Evolutionary conservation across 2,888 invertebrate species (phyloP).

Genomic region (Cantharis flavilabris): DNA sequence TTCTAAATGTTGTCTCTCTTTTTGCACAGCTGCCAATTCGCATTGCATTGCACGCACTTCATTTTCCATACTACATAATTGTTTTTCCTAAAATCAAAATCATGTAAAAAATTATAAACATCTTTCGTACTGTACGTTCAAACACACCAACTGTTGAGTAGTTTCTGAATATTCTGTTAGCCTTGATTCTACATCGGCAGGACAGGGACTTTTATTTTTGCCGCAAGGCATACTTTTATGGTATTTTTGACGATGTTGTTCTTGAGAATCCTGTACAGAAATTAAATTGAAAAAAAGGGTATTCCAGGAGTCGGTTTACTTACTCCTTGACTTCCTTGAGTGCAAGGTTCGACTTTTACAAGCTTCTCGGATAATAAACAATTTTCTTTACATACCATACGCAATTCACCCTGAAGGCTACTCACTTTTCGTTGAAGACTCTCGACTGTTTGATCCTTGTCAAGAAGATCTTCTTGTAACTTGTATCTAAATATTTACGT

Average conservation of each 20-base stretch:
- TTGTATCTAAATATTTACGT: conserved; percentile 58
- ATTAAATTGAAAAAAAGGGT: neutral
- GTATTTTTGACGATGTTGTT: conserved; percentile 13
- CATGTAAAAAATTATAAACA: neutral
- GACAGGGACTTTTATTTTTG: conserved; percentile 51
- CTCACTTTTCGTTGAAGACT: conserved; percentile 65
- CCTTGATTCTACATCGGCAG: conserved; percentile 55
- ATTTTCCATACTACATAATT: conserved; percentile 62
- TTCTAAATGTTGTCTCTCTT: conserved; percentile 59
- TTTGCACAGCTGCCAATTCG: conserved; percentile 58
- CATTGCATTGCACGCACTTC: conserved; percentile 63
- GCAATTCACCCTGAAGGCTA: conserved; percentile 66
- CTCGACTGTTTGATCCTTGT: conserved; percentile 67
- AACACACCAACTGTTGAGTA: conserved; percentile 53
- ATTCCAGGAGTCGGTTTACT: conserved; percentile 4
- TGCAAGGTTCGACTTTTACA: conserved; percentile 15
- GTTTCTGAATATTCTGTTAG: conserved; percentile 54
- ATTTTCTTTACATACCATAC: conserved; percentile 67
- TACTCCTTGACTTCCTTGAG: conserved; percentile 16
- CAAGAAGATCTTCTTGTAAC: conserved; percentile 66
- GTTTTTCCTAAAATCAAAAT: conserved; percentile 60
- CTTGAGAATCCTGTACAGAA: neutral
- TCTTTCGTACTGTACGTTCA: neutral
- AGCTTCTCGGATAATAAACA: conserved; percentile 61
- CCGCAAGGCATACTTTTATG: conserved; percentile 46